phyloP scores from a whole-genome alignment of 2,888 invertebrate genomes.

The Leptinotarsa tumamoca region DNA sequence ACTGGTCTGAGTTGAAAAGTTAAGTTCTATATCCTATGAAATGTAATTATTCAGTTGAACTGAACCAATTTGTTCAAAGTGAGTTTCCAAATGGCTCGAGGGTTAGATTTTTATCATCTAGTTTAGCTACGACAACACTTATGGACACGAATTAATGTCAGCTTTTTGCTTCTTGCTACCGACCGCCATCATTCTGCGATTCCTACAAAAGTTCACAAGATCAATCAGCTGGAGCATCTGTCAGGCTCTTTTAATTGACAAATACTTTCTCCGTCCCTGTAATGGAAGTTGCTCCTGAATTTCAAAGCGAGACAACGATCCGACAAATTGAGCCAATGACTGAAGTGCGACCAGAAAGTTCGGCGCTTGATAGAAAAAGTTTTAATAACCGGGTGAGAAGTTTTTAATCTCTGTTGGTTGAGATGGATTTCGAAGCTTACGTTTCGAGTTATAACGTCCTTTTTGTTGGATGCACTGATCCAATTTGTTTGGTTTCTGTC shows the following conservation, averaged over 20 bases:
- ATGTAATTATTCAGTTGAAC: too few relatives aligned
- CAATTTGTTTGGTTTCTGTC: conserved; percentile 19
- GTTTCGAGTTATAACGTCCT: background rate
- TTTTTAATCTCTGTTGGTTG: conserved; percentile 30
- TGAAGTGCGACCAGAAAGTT: conserved; percentile 41
- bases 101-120: background rate
- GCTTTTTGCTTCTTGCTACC: background rate
- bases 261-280: conserved; percentile 22
- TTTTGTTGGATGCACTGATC: conserved; percentile 19
- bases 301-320: conserved; percentile 27
- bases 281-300: conserved; percentile 11
- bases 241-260: conserved; percentile 29
- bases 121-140: background rate
- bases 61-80: too few relatives aligned
- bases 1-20: too few relatives aligned
- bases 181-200: background rate
- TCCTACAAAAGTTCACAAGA: background rate
- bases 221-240: conserved; percentile 13
- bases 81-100: too few relatives aligned
- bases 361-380: conserved; percentile 46
- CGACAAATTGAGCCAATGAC: conserved; percentile 48
- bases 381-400: conserved; percentile 43
- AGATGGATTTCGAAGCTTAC: background rate
- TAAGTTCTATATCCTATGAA: too few relatives aligned
- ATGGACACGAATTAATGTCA: background rate